Evolutionary conservation across 1,140 invertebrate species (phyloP), one percentile per base, ranked within the genome.

Genomic region (Drosophila melanogaster): DNA sequence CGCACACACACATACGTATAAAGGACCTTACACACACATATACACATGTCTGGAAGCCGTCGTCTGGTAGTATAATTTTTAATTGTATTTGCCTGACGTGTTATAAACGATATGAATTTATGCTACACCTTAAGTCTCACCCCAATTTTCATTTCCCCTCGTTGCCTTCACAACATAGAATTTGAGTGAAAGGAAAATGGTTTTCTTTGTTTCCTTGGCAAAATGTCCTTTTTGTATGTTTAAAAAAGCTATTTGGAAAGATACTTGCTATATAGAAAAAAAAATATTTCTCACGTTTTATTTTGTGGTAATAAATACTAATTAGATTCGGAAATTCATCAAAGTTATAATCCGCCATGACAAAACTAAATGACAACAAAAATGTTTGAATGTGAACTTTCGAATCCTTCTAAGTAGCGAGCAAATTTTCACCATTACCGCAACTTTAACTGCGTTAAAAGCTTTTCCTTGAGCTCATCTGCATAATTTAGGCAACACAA

Each of bases 81-180:
- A 83, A 83, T 83, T 83, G 79, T 83, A 78, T 81, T 83, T 81
- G 59, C 80, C 47, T 60, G 62, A 57, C 62, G 74, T 77, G 79
- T 59, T 80, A 67, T 73, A 79, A 79, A 79, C 62, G 70, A 75
- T 53, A 60, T 74, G 58, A 59, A 70, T 77, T 57, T 61, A 60
- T 81, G 62, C 59, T 60, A 55, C 77, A 53, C 59, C 59, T 75
- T 38, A 61, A 30, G 50, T 44, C n/a, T 19, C 61, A 50, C 15
- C 26, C n/a, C 17, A 60, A 41, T 26, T 60, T 51, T 17, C 43
- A 54, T 50, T 75, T 55, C 44, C 43, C 62, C 46, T 24, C 22
- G 22, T 6, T 6, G 22, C 22, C 26, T 44, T 47, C 14, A 30
- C 46, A 46, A 35, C 38, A n/a, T 60, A 60, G 41, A 46, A 43